Conservation (phyloP, 2,888 invertebrate species). For the Priocnemis perturbator region DNA sequence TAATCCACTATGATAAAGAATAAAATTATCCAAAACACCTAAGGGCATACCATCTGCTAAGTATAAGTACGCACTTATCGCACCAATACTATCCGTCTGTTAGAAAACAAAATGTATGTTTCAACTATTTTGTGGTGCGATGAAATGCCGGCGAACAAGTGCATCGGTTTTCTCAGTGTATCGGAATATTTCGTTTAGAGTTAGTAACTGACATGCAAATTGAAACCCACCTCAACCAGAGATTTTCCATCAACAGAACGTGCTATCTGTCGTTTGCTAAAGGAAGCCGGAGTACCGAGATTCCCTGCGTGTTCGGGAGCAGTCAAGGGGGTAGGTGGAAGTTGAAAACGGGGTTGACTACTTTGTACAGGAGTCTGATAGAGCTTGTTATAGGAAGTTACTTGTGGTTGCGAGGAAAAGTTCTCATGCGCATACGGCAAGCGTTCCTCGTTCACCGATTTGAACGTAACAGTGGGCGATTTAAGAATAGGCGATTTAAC, state of each 20-base stretch:
- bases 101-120: no score
- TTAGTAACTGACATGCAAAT: slow-evolving; percentile 54
- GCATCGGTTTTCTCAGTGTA: no score
- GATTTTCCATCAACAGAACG: slow-evolving; percentile 70
- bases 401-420: slow-evolving; percentile 39
- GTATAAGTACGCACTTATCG: no score
- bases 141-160: no score
- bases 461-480: slow-evolving; percentile 10
- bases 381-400: slow-evolving; percentile 40
- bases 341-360: slow-evolving; percentile 61
- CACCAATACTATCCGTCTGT: no score
- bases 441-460: slow-evolving; percentile 42
- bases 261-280: slow-evolving; percentile 73
- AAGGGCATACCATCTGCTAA: no score
- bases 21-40: no score
- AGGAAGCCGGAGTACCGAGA: slow-evolving; percentile 59
- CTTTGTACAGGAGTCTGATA: slow-evolving; percentile 40
- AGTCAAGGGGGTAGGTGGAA: slow-evolving; percentile 71
- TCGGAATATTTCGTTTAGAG: neutral
- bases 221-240: slow-evolving; percentile 72
- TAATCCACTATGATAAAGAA: no score
- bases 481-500: neutral
- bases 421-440: slow-evolving; percentile 51
- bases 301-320: slow-evolving; percentile 61
- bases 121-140: no score